phyloP scores from a whole-genome alignment of 1,140 invertebrate genomes.

The Eumeta japonica region DNA sequence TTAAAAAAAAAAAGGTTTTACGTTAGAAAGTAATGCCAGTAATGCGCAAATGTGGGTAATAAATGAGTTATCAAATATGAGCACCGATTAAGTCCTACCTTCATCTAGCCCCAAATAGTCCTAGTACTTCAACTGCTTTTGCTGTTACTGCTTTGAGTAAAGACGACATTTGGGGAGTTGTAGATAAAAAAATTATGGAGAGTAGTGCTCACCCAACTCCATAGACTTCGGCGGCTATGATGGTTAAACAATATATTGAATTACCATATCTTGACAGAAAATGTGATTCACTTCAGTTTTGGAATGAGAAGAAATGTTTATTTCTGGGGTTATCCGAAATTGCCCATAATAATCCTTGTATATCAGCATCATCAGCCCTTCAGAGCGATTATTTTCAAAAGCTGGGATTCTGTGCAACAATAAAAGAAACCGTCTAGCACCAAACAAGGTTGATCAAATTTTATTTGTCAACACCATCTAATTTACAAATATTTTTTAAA shows the following conservation, averaged over 20 bases:
- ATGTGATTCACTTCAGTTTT: conserved; percentile 13
- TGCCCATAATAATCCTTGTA: conserved; percentile 4
- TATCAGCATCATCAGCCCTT: conserved; percentile 5
- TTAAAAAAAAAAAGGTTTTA: conserved; percentile 14
- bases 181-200: conserved; percentile 11
- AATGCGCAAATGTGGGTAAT: conserved; percentile 9
- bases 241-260: conserved; percentile 15
- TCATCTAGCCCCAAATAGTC: no score
- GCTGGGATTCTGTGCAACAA: conserved; percentile 10
- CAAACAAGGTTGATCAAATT: conserved; percentile 13
- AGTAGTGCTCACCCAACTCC: conserved; percentile 7
- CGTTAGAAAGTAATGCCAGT: conserved; percentile 7
- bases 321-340: conserved; percentile 6
- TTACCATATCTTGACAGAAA: conserved; percentile 15
- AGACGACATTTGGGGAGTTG: conserved; percentile 11
- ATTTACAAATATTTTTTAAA: no score
- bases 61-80: conserved; percentile 9
- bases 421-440: conserved; percentile 11
- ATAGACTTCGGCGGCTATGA: conserved; percentile 9
- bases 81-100: conserved; percentile 5
- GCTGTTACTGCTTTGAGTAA: conserved; percentile 2
- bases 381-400: conserved; percentile 7
- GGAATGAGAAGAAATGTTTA: conserved; percentile 7
- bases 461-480: conserved; percentile 15
- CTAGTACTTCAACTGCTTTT: conserved; percentile 9